phyloP scores from a whole-genome alignment of 2,888 invertebrate species.

The Ormia ochracea region DNA sequence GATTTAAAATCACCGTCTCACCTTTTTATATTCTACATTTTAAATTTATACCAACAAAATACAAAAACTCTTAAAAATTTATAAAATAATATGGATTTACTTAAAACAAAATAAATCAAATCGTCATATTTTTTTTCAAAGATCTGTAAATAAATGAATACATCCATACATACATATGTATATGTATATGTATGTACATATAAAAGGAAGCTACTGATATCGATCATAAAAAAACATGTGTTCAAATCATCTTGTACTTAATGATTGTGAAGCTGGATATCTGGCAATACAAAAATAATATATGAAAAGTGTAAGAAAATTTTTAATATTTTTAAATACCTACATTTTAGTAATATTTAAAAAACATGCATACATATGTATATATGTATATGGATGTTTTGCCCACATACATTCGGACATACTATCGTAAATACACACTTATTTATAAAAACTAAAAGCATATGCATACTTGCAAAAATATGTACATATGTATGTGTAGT shows the following conservation, averaged over 20 bases:
- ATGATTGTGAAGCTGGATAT: constrained; percentile 1
- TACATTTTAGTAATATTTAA: no score
- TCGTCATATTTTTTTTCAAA: constrained; percentile 1
- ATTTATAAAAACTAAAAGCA: neutral
- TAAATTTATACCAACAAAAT: neutral
- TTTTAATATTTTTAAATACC: no score
- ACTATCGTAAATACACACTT: neutral
- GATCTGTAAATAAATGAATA: neutral
- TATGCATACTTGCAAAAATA: no score
- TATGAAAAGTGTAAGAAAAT: constrained; percentile 14
- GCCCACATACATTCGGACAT: no score
- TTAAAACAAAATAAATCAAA: constrained; percentile 16
- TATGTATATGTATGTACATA: no score
- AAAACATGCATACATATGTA: no score
- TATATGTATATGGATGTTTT: neutral
- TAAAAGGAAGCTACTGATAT: neutral
- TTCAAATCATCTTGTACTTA: constrained; percentile 26
- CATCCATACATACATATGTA: no score
- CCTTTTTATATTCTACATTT: constrained; percentile 7
- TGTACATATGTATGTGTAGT: no score
- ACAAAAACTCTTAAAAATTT: neutral
- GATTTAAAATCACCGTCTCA: constrained; percentile 28
- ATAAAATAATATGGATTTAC: neutral
- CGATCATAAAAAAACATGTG: constrained; percentile 18
- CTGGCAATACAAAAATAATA: neutral